These are phyloP conservation scores for Eleutherodactylus coqui DNA, from an alignment of 2,797 vertebrate genomes.

Conservation along the genomic window DNA sequence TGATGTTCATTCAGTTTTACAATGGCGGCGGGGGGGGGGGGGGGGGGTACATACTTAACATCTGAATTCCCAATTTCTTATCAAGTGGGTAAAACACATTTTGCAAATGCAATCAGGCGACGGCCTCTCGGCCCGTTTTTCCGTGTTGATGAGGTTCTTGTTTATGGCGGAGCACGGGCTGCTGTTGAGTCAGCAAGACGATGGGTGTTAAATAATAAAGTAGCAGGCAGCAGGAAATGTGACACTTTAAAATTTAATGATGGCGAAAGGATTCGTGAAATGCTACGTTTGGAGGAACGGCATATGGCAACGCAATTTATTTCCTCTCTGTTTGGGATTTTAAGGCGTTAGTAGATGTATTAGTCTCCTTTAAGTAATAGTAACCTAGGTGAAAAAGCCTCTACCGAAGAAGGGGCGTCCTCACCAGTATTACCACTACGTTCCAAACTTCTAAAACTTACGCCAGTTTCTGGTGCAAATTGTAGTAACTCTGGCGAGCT, in stretches of 20 bases:
- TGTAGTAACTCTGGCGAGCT: too few species aligned
- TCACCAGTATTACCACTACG: too few species aligned
- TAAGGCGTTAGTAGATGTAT: background rate
- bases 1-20: slow-evolving; percentile 35
- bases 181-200: slow-evolving; percentile 22
- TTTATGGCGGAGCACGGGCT: background rate
- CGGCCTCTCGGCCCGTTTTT: background rate
- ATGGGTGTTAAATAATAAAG: slow-evolving; percentile 39
- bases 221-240: slow-evolving; percentile 12
- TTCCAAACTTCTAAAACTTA: too few species aligned
- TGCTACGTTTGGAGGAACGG: slow-evolving; percentile 1
- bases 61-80: slow-evolving; percentile 43
- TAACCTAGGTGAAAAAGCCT: background rate
- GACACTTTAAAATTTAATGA: slow-evolving; percentile 41
- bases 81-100: slow-evolving; percentile 1
- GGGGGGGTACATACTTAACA: slow-evolving; percentile 43
- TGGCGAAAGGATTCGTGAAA: slow-evolving; percentile 5
- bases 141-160: slow-evolving; percentile 2
- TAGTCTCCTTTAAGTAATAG: background rate
- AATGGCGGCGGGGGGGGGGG: too few species aligned
- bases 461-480: too few species aligned
- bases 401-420: background rate
- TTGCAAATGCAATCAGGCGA: slow-evolving; percentile 12
- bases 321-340: background rate
- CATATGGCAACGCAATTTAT: background rate